Percentiles rank a stretch among this genome's conserved stretches.
phyloP scores from a whole-genome alignment of 2,888 invertebrate genomes.

The Drosophila monieri region DNA sequence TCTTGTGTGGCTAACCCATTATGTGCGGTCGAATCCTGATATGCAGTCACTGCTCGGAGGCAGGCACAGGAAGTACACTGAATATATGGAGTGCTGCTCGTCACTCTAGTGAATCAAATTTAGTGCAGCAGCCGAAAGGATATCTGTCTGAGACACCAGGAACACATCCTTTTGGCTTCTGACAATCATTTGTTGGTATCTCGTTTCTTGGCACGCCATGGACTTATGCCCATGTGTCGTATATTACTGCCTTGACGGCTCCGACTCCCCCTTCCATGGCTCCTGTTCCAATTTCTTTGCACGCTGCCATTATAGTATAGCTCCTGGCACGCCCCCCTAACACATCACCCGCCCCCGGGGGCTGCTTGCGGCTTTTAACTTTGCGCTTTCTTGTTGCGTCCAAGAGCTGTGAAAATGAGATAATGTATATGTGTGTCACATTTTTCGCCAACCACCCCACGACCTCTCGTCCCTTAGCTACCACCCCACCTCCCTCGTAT shows the following conservation, averaged over 20 bases:
- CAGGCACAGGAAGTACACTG: not conserved
- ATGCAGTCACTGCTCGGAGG: constrained; percentile 44
- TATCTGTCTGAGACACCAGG: constrained; percentile 31
- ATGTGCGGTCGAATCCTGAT: constrained; percentile 67
- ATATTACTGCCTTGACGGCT: constrained; percentile 32
- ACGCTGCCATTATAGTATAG: constrained; percentile 48
- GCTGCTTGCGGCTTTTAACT: constrained; percentile 66
- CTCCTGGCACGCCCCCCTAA: constrained; percentile 30
- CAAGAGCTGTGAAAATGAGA: constrained; percentile 76
- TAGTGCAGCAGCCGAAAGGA: constrained; percentile 46
- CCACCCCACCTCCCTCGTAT: not conserved
- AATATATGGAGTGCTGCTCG: constrained; percentile 25
- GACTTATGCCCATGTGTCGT: constrained; percentile 40
- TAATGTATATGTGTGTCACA: constrained; percentile 78
- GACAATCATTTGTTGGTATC: constrained; percentile 63
- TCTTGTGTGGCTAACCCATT: constrained; percentile 63
- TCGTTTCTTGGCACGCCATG: constrained; percentile 29
- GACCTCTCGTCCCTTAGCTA: not conserved
- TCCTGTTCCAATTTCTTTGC: constrained; percentile 15
- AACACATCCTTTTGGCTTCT: constrained; percentile 22
- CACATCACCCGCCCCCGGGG: constrained; percentile 5
- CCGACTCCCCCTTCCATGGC: not conserved
- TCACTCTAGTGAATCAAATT: constrained; percentile 67
- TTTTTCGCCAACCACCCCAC: constrained; percentile 32
- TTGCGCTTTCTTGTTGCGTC: constrained; percentile 62